These are phyloP conservation scores for Eristalis arbustorum DNA, from an alignment of 2,888 invertebrate species.

Conservation along the genomic window DNA sequence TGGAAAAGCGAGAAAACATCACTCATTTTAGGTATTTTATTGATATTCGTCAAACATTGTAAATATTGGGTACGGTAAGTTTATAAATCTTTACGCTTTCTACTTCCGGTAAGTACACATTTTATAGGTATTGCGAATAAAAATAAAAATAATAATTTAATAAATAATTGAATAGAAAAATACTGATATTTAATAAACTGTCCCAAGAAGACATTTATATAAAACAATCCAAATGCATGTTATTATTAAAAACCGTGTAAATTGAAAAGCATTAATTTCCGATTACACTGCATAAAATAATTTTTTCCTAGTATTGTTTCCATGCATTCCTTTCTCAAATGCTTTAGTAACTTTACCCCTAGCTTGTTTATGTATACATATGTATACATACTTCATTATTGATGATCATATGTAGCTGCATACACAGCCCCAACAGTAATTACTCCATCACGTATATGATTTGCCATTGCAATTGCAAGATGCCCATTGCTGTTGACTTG, in stretches of 20 bases:
- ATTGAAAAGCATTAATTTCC: slow-evolving; percentile 17
- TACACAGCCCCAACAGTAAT: slow-evolving; percentile 47
- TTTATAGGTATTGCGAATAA: too few relatives aligned
- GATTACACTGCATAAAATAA: too few relatives aligned
- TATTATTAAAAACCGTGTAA: slow-evolving; percentile 14
- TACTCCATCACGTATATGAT: slow-evolving; percentile 52
- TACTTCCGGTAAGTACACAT: too few relatives aligned
- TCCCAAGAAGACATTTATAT: too few relatives aligned
- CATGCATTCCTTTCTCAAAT: background rate
- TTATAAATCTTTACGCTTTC: too few relatives aligned
- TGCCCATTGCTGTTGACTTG: slow-evolving; percentile 63
- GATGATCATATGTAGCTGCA: slow-evolving; percentile 60
- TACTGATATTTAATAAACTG: too few relatives aligned
- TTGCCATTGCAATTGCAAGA: slow-evolving; percentile 64
- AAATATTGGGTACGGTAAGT: too few relatives aligned
- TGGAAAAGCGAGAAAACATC: background rate
- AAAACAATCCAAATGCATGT: too few relatives aligned
- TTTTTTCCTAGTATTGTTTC: slow-evolving; percentile 42
- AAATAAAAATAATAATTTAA: too few relatives aligned
- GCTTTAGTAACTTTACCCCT: slow-evolving; percentile 36
- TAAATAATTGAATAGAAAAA: too few relatives aligned
- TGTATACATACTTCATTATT: slow-evolving; percentile 40
- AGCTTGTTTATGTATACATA: slow-evolving; percentile 45
- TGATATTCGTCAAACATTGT: too few relatives aligned
- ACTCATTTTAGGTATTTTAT: background rate